Conservation (phyloP, 2,888 invertebrate species). For the Drosophila leonis region DNA sequence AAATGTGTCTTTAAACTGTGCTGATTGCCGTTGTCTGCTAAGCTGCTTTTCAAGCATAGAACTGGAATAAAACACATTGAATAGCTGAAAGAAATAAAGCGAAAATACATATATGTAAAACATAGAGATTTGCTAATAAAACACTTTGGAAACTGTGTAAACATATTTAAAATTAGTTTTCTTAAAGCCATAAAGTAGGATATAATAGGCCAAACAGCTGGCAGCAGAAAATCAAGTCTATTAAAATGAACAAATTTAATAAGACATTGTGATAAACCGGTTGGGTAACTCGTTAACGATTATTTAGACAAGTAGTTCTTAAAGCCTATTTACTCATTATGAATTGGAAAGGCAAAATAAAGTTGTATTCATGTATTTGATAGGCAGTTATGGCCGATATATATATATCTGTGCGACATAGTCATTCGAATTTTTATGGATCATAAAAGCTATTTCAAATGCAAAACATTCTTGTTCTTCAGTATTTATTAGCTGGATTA, state of each 20-base stretch:
- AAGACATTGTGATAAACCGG: conserved; percentile 19
- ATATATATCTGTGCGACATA: not conserved
- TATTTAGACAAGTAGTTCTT: conserved; percentile 5
- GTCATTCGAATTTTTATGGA: not conserved
- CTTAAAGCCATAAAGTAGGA: conserved; percentile 3
- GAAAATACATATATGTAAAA: not conserved
- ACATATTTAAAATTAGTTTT: conserved; percentile 2
- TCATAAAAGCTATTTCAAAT: not conserved
- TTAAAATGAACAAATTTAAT: conserved; percentile 1
- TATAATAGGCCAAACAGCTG: not conserved
- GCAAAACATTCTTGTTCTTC: no score
- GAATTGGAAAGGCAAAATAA: not conserved
- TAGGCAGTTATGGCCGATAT: not conserved
- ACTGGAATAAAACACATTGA: not conserved
- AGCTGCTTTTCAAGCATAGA: conserved; percentile 7
- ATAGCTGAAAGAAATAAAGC: not conserved
- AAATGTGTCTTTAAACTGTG: conserved; percentile 22
- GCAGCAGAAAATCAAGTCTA: not conserved
- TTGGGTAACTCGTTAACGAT: conserved; percentile 6
- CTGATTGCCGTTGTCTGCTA: not conserved
- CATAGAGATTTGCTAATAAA: not conserved
- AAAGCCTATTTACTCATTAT: conserved; percentile 1
- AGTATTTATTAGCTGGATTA: not conserved
- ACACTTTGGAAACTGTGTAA: not conserved
- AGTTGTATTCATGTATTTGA: not conserved